A percentile compares a stretch with the other conserved stretches of the same genome.
Evolutionary conservation across 1,140 invertebrate species (phyloP).

Genomic region (Subanguina moxae): DNA sequence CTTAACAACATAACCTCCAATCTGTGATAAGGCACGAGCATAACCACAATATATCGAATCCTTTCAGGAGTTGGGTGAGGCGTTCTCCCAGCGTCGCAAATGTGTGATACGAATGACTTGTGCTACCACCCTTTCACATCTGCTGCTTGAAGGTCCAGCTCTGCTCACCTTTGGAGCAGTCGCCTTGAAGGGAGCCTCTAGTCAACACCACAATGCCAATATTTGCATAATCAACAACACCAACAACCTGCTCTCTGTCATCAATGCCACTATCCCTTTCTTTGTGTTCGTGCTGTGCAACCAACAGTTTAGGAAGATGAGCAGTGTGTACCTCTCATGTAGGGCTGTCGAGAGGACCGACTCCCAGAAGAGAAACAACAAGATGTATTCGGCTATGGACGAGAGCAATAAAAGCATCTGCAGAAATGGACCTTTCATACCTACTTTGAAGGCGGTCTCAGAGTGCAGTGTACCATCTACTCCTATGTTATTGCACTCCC

Average conservation of each 20-base stretch:
- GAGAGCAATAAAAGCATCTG: background rate
- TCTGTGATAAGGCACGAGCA: background rate
- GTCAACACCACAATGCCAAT: conserved; percentile 29
- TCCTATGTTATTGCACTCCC: no score
- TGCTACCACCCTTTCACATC: conserved; percentile 53
- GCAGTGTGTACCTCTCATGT: conserved; percentile 40
- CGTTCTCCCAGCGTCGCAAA: conserved; percentile 54
- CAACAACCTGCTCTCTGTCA: conserved; percentile 52
- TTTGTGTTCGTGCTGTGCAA: conserved; percentile 55
- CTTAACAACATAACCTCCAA: no score
- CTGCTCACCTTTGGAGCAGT: conserved; percentile 46
- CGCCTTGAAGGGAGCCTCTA: conserved; percentile 50
- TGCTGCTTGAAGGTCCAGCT: conserved; percentile 55
- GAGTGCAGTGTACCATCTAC: no score
- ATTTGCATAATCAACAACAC: conserved; percentile 52
- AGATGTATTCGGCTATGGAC: conserved; percentile 11
- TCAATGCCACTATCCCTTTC: conserved; percentile 58
- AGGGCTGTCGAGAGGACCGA: conserved; percentile 22
- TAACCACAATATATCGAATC: conserved; percentile 1
- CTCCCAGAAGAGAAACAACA: background rate
- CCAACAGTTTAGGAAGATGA: conserved; percentile 56
- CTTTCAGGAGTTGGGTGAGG: conserved; percentile 47
- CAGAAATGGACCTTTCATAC: no score
- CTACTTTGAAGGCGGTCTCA: no score
- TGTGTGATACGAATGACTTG: conserved; percentile 55